Evolutionary conservation across 2,888 invertebrate species (phyloP).

Genomic region (Sminthurinus aureus): DNA sequence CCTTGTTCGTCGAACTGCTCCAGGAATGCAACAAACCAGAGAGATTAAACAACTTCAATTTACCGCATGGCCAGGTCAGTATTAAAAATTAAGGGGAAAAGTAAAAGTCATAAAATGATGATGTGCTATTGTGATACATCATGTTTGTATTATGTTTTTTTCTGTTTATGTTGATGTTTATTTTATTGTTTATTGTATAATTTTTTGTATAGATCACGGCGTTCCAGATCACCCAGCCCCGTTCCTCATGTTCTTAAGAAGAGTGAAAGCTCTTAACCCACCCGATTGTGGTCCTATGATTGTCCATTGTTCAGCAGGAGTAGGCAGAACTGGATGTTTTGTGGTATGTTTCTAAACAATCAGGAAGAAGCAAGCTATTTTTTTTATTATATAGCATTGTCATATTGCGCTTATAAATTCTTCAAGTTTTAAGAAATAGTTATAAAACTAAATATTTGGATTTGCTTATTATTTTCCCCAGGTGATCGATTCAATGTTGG

Average conservation of each 20-base stretch:
- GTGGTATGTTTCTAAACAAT: no score
- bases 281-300: constrained; percentile 88
- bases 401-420: no score
- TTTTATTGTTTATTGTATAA: not conserved
- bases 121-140: not conserved
- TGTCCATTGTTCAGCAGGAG: constrained; percentile 70
- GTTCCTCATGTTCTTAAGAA: constrained; percentile 93
- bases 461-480: constrained; percentile 89
- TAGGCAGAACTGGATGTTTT: constrained; percentile 95
- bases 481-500: constrained; percentile 99
- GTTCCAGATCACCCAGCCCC: constrained; percentile 99
- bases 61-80: constrained; percentile 95
- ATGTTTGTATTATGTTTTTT: not conserved
- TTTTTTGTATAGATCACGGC: constrained; percentile 60
- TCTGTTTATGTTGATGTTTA: constrained; percentile 3
- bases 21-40: constrained; percentile 81
- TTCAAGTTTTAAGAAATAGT: no score
- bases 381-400: not conserved
- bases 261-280: constrained; percentile 90
- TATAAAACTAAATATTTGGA: no score
- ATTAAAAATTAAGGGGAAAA: no score
- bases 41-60: constrained; percentile 98
- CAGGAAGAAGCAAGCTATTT: constrained; percentile 23
- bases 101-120: constrained; percentile 69
- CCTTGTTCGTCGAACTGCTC: constrained; percentile 74